Evolutionary conservation across 2,797 vertebrate species (phyloP).

Genomic region (Eulemur mongoz): DNA sequence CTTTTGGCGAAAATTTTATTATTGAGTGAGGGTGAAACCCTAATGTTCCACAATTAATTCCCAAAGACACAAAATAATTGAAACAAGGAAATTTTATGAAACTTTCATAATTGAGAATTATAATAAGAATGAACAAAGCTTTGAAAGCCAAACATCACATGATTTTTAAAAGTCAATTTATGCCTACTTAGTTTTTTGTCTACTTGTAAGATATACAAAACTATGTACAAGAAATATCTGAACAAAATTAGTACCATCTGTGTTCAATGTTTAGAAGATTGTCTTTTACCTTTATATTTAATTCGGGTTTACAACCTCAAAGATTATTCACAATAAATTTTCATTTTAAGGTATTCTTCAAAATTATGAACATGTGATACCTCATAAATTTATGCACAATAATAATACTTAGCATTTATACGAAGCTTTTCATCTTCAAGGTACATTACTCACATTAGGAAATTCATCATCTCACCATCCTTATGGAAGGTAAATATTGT

Average conservation of each 20-base stretch:
- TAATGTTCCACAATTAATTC: not conserved
- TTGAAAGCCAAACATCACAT: not conserved
- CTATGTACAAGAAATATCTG: not conserved
- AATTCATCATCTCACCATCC: slow-evolving; percentile 26
- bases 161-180: slow-evolving; percentile 31
- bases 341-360: slow-evolving; percentile 49
- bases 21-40: not conserved
- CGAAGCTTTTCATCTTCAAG: slow-evolving; percentile 69
- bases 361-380: slow-evolving; percentile 27
- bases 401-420: slow-evolving; percentile 64
- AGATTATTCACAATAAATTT: slow-evolving; percentile 58
- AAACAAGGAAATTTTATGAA: slow-evolving; percentile 1
- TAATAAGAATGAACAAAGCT: slow-evolving; percentile 9
- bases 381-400: slow-evolving; percentile 60
- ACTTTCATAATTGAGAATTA: not conserved
- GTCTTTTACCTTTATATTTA: slow-evolving; percentile 49
- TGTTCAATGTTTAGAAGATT: slow-evolving; percentile 17
- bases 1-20: slow-evolving; percentile 25
- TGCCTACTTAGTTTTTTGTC: not conserved
- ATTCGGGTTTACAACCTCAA: slow-evolving; percentile 36
- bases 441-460: slow-evolving; percentile 41
- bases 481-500: slow-evolving; percentile 62
- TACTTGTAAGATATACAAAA: not conserved
- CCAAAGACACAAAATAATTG: slow-evolving; percentile 43
- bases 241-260: slow-evolving; percentile 51